These are phyloP conservation scores for Anguilla megastoma DNA, from an alignment of 2,797 vertebrate species.

Conservation along the genomic window DNA sequence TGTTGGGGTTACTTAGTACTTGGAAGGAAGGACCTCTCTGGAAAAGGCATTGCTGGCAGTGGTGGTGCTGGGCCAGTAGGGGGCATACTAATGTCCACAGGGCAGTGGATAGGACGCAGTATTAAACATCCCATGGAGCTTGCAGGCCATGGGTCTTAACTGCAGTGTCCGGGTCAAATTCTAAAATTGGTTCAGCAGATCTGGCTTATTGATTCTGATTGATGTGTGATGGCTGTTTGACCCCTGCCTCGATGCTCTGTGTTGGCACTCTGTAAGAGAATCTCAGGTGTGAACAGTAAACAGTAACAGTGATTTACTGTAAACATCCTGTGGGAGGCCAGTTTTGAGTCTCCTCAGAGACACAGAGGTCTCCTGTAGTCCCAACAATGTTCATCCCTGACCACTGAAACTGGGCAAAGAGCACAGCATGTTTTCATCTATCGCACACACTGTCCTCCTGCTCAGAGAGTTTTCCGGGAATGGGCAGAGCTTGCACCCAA, in stretches of 20 bases:
- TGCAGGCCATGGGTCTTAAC: not conserved
- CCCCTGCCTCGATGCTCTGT: not conserved
- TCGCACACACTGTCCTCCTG: too few species aligned
- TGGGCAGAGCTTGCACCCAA: too few species aligned
- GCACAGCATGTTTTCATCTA: not conserved
- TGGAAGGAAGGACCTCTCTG: not conserved
- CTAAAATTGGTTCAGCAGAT: not conserved
- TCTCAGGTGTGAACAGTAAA: not conserved
- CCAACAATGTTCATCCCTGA: not conserved
- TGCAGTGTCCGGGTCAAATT: not conserved
- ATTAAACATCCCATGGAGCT: not conserved
- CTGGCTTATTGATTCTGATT: not conserved
- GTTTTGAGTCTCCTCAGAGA: not conserved
- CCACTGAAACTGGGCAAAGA: not conserved
- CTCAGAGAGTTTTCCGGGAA: too few species aligned
- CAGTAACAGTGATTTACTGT: not conserved
- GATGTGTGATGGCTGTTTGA: not conserved
- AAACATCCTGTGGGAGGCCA: not conserved
- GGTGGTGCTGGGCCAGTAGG: not conserved
- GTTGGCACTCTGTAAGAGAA: not conserved
- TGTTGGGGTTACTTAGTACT: not conserved
- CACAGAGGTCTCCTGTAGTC: not conserved
- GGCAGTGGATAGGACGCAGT: not conserved
- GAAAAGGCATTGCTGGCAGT: not conserved
- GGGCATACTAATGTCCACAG: not conserved